Conservation (phyloP, 2,888 invertebrate genomes). For the Lithophane leautieri region DNA sequence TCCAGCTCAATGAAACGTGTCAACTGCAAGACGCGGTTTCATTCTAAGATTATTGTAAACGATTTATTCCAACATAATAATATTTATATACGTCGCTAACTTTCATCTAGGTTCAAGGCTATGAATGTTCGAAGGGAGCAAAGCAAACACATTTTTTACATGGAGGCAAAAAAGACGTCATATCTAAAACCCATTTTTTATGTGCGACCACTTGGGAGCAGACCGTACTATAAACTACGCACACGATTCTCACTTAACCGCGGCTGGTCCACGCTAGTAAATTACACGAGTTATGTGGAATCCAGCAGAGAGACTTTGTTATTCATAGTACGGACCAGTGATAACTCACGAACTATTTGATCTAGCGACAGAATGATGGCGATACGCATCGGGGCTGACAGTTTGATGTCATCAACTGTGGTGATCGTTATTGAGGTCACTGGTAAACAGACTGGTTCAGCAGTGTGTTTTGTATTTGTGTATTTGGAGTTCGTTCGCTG, state of each 20-base stretch:
- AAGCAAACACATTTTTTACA: constrained; percentile 58
- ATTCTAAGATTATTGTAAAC: constrained; percentile 57
- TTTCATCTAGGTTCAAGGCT: constrained; percentile 26
- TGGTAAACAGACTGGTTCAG: background rate
- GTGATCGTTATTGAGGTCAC: constrained; percentile 9
- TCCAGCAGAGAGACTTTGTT: constrained; percentile 52
- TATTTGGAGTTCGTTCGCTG: background rate
- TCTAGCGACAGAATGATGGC: constrained; percentile 39
- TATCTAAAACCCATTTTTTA: constrained; percentile 60
- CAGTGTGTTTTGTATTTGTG: background rate
- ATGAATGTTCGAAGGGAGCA: constrained; percentile 54
- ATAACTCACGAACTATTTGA: constrained; percentile 49
- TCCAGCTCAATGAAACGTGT: constrained; percentile 62
- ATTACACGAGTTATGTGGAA: constrained; percentile 49
- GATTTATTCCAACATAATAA: constrained; percentile 52
- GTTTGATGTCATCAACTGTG: constrained; percentile 16
- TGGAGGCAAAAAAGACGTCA: constrained; percentile 56
- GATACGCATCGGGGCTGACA: constrained; percentile 8
- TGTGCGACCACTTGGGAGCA: constrained; percentile 53
- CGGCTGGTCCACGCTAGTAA: constrained; percentile 35
- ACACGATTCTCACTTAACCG: constrained; percentile 47
- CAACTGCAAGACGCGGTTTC: constrained; percentile 49
- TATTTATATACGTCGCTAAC: constrained; percentile 44
- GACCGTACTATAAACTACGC: constrained; percentile 59
- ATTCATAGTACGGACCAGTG: constrained; percentile 58